Percentiles rank a stretch among this genome's conserved stretches.
phyloP scores from a whole-genome alignment of 2,888 invertebrate genomes.

The Ornithoptera priamus region DNA sequence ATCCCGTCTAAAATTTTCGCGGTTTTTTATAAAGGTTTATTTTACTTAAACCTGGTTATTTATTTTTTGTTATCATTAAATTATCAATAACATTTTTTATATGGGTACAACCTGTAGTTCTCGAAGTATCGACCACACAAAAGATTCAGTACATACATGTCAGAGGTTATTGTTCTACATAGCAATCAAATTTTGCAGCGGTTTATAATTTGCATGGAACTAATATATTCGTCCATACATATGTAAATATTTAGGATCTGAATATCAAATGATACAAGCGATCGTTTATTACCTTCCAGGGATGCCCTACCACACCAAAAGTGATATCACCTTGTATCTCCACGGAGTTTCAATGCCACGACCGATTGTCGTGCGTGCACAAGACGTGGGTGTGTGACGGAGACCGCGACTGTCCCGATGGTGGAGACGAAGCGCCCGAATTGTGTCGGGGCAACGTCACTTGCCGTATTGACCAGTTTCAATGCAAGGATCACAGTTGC shows the following conservation, averaged over 20 bases:
- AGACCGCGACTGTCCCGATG: slow-evolving; percentile 89
- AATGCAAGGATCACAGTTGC: slow-evolving; percentile 89
- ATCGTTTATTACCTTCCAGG: slow-evolving; percentile 66
- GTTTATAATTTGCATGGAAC: too few species aligned
- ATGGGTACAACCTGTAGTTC: too few species aligned
- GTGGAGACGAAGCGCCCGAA: slow-evolving; percentile 86
- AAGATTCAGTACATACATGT: too few species aligned
- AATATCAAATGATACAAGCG: background rate
- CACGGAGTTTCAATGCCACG: slow-evolving; percentile 89
- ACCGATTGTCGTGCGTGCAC: slow-evolving; percentile 89
- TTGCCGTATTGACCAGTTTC: slow-evolving; percentile 92
- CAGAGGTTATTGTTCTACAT: too few species aligned
- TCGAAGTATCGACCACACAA: too few species aligned
- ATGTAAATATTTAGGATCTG: background rate
- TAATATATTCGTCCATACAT: too few species aligned
- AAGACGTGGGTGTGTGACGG: slow-evolving; percentile 92
- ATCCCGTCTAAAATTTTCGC: too few species aligned
- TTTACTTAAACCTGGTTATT: too few species aligned
- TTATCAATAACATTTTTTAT: too few species aligned
- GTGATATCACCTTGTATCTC: slow-evolving; percentile 83
- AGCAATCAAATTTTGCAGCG: too few species aligned
- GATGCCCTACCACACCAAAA: slow-evolving; percentile 79
- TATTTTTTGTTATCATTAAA: too few species aligned
- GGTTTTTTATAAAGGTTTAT: too few species aligned
- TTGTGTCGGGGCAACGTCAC: slow-evolving; percentile 85